Evolutionary conservation across 2,888 invertebrate genomes (phyloP), one percentile per base, ranked within the genome.

Genomic region (Rambutsinella grinnellia): DNA sequence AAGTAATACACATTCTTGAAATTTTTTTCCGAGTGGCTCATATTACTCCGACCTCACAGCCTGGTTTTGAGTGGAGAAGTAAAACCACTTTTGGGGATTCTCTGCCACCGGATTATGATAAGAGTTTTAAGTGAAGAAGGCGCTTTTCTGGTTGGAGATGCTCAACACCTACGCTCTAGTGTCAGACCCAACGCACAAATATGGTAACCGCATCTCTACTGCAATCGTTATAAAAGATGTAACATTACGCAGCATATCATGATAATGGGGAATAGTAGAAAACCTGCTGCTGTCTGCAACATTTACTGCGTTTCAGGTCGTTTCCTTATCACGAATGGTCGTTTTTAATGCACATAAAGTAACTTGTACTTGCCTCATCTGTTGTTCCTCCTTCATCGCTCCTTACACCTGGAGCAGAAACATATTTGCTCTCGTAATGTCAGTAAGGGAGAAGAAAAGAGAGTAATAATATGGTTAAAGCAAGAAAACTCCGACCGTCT

Each of bases 271-370:
- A 51, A 46, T 44, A 21, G 36, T 17, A 53, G 57, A 23, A 74
- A 67, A 67, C 60, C 66, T 74, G 67, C 74, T 74, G 67, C 61
- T 67, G 74, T 67, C 60, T 74, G 74, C 74, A 74, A 62, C 74
- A 74, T 74, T 74, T 61, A 56, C 66, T 44, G 44, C 65, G 44
- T 51, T 51, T 53, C 53, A 60, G 51, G 62, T 74, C 72, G 51
- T 65, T 65, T 66, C 47, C 74, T 74, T 74, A 74, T 74, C 74
- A 61, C 61, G 61, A 74, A 74, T 47, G 54, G 67, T 47, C 62
- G 61, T 67, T 74, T 69, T 74, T 61, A 67, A 74, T 27, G 61
- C 27, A 67, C 67, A 74, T 74, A 67, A 65, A 72, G 60, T 72
- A 63, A 53, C 66, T 53, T 61, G 65, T 53, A 57, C 51, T 54